phyloP scores from a whole-genome alignment of 2,888 invertebrate genomes.

The Rhagium mordax region DNA sequence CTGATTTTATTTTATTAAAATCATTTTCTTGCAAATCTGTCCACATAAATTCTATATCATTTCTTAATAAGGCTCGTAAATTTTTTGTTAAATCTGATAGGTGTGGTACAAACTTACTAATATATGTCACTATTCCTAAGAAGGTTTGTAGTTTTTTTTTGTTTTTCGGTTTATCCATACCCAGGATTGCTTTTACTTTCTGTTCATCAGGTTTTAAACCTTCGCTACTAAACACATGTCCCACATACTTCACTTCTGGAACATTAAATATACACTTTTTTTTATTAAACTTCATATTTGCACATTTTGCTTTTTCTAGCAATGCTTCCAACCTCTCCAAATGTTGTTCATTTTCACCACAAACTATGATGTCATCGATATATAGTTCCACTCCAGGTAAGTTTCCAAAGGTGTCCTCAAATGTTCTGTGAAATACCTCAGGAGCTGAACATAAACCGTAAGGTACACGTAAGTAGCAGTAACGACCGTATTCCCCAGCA shows the following conservation, averaged over 20 bases:
- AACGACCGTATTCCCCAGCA: background rate
- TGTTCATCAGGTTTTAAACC: background rate
- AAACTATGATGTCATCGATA: too few species aligned
- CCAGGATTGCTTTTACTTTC: too few species aligned
- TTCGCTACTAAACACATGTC: background rate
- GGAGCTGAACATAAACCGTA: background rate
- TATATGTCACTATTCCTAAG: background rate
- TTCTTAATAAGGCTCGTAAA: background rate
- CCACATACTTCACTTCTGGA: background rate
- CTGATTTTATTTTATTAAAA: background rate
- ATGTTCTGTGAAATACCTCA: background rate
- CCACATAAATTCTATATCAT: background rate
- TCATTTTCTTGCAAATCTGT: background rate
- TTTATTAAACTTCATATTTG: too few species aligned
- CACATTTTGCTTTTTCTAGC: too few species aligned
- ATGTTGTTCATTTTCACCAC: too few species aligned
- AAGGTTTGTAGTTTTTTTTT: background rate
- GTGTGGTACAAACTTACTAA: background rate
- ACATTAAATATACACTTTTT: background rate
- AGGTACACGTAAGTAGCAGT: background rate
- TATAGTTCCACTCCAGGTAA: too few species aligned
- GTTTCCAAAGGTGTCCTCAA: too few species aligned
- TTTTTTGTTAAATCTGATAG: background rate
- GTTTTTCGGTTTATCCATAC: background rate
- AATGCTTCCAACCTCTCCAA: too few species aligned